These are phyloP conservation scores for Eustalomyia histrio DNA, from an alignment of 2,888 invertebrate species.

Conservation along the genomic window DNA sequence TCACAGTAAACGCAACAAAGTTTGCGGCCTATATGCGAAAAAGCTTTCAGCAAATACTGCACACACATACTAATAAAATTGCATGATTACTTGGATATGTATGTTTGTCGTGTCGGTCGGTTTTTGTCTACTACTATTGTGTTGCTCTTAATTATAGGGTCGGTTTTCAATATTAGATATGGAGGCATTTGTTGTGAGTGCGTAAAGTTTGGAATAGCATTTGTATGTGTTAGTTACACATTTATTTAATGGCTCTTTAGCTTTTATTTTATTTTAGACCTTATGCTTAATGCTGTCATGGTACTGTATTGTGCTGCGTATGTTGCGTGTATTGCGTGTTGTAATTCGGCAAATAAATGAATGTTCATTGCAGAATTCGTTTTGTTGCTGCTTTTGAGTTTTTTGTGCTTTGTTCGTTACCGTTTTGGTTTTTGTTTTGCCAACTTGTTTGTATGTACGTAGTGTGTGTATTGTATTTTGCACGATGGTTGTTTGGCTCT, in stretches of 20 bases:
- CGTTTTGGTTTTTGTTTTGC: slow-evolving; percentile 16
- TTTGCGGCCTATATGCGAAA: slow-evolving; percentile 21
- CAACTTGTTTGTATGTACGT: slow-evolving; percentile 11
- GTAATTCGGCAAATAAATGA: slow-evolving; percentile 70
- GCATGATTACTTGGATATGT: slow-evolving; percentile 22
- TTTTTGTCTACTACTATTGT: slow-evolving; percentile 17
- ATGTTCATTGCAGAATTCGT: slow-evolving; percentile 74
- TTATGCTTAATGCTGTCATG: slow-evolving; percentile 19
- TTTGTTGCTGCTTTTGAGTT: slow-evolving; percentile 54
- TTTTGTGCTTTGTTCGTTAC: slow-evolving; percentile 12
- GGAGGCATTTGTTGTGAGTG: slow-evolving; percentile 49
- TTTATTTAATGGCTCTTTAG: slow-evolving; percentile 44
- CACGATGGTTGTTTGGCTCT: slow-evolving; percentile 9
- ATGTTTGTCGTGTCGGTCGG: neutral
- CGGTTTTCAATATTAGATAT: slow-evolving; percentile 39
- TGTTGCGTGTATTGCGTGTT: slow-evolving; percentile 74
- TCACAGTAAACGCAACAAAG: slow-evolving; percentile 31
- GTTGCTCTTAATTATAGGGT: slow-evolving; percentile 20
- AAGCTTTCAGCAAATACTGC: slow-evolving; percentile 52
- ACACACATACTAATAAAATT: slow-evolving; percentile 55
- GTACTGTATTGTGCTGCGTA: slow-evolving; percentile 22
- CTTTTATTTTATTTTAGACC: slow-evolving; percentile 47
- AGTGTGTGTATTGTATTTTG: slow-evolving; percentile 26
- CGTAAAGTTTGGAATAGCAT: slow-evolving; percentile 1
- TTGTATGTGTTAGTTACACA: slow-evolving; percentile 47